These are phyloP conservation scores for Brachystomella parvula DNA, from an alignment of 1,140 invertebrate genomes.

Conservation along the genomic window DNA sequence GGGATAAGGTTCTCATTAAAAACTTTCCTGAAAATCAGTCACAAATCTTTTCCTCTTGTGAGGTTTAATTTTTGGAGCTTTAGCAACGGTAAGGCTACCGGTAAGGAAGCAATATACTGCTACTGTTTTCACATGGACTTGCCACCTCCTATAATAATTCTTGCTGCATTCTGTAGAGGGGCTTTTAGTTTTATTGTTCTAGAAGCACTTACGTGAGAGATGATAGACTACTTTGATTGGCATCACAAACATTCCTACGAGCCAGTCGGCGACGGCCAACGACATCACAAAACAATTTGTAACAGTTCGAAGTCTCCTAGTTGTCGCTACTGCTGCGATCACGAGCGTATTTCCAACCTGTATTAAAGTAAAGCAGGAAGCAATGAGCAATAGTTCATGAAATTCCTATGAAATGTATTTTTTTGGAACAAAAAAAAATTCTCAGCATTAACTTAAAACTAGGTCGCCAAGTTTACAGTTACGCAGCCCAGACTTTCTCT, in stretches of 20 bases:
- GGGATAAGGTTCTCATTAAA: too few species aligned
- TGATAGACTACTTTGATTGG: conserved; percentile 71
- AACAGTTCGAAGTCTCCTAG: conserved; percentile 76
- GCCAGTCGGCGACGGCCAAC: conserved; percentile 78
- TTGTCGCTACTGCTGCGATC: conserved; percentile 83
- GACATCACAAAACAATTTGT: conserved; percentile 88
- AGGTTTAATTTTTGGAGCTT: too few species aligned
- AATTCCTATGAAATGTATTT: background rate
- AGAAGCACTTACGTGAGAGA: conserved; percentile 44
- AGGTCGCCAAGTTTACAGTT: background rate
- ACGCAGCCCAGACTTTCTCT: background rate
- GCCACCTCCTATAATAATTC: too few species aligned
- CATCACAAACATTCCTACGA: conserved; percentile 90
- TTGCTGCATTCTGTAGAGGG: too few species aligned
- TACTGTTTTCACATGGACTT: too few species aligned
- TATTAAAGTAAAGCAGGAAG: too few species aligned
- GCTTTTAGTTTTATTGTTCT: too few species aligned
- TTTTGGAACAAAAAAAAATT: background rate
- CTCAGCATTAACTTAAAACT: background rate
- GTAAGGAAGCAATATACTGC: too few species aligned
- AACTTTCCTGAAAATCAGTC: too few species aligned
- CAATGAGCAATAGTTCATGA: conserved; percentile 20
- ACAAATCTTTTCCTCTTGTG: too few species aligned
- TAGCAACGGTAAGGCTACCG: too few species aligned
- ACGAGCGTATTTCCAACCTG: conserved; percentile 79